Base-by-base conservation (phyloP, 2,888 invertebrate species). In the Andricus curvator region DNA sequence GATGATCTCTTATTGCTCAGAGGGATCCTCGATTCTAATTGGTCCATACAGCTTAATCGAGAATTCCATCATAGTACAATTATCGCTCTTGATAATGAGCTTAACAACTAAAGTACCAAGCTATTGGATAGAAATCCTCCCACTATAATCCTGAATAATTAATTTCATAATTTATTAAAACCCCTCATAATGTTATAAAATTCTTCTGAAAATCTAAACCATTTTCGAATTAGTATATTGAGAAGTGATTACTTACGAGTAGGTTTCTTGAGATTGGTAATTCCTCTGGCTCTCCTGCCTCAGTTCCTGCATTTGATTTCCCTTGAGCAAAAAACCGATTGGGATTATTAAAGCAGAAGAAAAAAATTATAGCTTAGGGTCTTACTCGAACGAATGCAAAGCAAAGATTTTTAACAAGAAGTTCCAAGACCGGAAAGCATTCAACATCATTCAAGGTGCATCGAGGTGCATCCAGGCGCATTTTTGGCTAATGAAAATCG, bases 211-310 rank as follows among this genome's bases (percentile, higher is more conserved):
- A 37, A 37, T 37, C 37, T 37, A 37, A 37, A 37, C 13, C n/a
- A 22, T n/a, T 37, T 37, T 37, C 8, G 4, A 60, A 22, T 60
- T 22, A 60, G n/a, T 25, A 41, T 70, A 20, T 78, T 41, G 25
- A 22, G 33, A 11, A 65, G 64, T 25, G 20, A 62, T 68, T 67
- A 91, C 89, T 91, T 86, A 92, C 92, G 89, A 88, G 83, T 89
- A 89, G 78, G 86, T 85, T 82, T 92, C 91, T 78, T 90, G 88
- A n/a, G 86, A 68, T 68, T 89, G 90, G 80, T 88, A 89, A 68
- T 85, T 89, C 82, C 89, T 88, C 67, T 89, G 89, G 80, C 83
- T 85, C 81, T 92, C 92, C 78, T 89, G 89, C 83, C 90, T 88
- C 80, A 82, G 85, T 84, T 92, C 92, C 81, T 89, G 91, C 86